These are phyloP conservation scores for Diceros bicornis DNA, from an alignment of 2,797 vertebrate species.

Conservation along the genomic window DNA sequence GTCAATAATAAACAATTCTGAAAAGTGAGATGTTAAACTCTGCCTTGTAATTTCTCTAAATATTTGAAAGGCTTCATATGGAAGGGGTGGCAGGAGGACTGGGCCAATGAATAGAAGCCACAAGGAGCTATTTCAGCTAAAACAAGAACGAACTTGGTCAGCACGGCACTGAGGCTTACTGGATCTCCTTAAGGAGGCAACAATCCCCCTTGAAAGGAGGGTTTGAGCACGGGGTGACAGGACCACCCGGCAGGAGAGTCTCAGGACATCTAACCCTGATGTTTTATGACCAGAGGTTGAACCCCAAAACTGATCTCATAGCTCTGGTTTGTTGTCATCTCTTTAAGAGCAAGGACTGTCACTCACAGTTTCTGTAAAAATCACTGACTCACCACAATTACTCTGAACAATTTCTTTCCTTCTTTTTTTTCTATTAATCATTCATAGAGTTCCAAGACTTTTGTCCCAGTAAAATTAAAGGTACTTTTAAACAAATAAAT, in stretches of 20 bases:
- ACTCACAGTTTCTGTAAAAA: neutral
- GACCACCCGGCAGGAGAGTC: neutral
- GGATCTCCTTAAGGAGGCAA: too few relatives aligned
- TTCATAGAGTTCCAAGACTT: neutral
- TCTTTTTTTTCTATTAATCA: neutral
- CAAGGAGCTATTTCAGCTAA: neutral
- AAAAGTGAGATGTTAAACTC: neutral
- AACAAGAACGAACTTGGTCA: too few relatives aligned
- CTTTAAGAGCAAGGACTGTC: too few relatives aligned
- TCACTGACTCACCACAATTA: neutral
- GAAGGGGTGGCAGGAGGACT: too few relatives aligned
- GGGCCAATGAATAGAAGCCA: neutral
- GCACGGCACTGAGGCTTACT: neutral
- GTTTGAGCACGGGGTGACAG: too few relatives aligned
- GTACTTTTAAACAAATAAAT: neutral
- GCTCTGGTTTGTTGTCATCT: neutral
- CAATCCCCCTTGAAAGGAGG: fast-evolving
- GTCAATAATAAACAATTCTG: neutral
- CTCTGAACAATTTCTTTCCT: neutral
- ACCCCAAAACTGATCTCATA: neutral
- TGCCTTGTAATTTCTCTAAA: neutral
- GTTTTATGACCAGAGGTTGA: neutral
- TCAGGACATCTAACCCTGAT: neutral
- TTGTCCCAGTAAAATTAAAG: neutral
- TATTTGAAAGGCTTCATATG: neutral